Percentiles rank a stretch among this genome's conserved stretches.
Evolutionary conservation across 1,140 invertebrate species (phyloP).

Genomic region (Plectrocnemia conspersa): DNA sequence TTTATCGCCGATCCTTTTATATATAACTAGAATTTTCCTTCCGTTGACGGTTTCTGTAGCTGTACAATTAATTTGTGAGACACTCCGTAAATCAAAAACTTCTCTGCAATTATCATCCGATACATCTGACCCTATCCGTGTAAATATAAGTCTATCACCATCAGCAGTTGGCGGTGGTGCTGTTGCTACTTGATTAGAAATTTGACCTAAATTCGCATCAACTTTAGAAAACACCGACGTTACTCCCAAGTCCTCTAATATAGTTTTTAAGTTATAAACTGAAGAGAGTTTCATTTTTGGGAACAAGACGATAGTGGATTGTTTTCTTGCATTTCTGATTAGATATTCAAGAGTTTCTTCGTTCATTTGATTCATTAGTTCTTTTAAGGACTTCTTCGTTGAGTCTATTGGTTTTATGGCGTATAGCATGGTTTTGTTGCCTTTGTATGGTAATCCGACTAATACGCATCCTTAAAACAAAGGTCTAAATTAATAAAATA

Average conservation of each 20-base stretch:
- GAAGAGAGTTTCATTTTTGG: conserved; percentile 62
- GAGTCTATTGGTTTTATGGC: conserved; percentile 57
- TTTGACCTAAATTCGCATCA: conserved; percentile 54
- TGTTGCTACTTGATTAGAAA: conserved; percentile 40
- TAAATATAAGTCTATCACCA: conserved; percentile 37
- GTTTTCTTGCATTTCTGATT: conserved; percentile 43
- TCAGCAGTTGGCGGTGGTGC: neutral
- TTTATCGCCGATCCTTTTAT: conserved; percentile 40
- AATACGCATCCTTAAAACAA: conserved; percentile 51
- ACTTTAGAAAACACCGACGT: conserved; percentile 53
- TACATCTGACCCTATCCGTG: conserved; percentile 30
- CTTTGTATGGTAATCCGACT: conserved; percentile 65
- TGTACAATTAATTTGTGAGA: conserved; percentile 28
- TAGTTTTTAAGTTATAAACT: conserved; percentile 48
- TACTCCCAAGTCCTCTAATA: conserved; percentile 54
- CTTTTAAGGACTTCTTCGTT: conserved; percentile 43
- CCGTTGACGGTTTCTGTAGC: conserved; percentile 34
- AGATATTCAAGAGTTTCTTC: conserved; percentile 47
- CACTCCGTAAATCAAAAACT: conserved; percentile 35
- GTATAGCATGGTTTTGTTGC: conserved; percentile 57
- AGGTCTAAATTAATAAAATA: neutral
- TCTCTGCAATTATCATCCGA: conserved; percentile 36
- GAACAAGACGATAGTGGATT: conserved; percentile 50
- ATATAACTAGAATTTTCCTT: conserved; percentile 34
- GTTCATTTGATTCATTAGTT: conserved; percentile 50